Evolutionary conservation across 2,113 vertebrate genomes (phyloP).

Genomic region (Zingel zingel): DNA sequence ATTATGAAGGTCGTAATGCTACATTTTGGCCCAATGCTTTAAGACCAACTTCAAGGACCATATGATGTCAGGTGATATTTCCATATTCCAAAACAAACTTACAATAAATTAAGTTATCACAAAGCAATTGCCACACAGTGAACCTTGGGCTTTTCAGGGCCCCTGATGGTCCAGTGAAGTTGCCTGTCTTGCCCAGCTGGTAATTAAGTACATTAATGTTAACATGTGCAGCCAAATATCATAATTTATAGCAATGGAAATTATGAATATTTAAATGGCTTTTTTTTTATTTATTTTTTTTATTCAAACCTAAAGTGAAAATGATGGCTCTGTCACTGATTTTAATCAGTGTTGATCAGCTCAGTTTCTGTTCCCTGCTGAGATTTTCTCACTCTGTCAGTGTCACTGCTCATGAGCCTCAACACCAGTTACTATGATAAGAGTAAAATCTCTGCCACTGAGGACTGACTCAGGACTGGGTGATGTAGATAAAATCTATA

Average conservation of each 20-base stretch:
- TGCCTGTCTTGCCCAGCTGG: too few relatives aligned
- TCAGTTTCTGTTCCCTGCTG: constrained; percentile 5
- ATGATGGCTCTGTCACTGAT: neutral
- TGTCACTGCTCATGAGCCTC: constrained; percentile 3
- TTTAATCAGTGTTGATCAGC: neutral
- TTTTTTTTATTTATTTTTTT: neutral
- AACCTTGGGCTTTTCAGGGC: neutral
- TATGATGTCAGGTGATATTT: neutral
- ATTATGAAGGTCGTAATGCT: neutral
- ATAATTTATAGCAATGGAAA: neutral
- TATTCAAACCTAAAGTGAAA: neutral
- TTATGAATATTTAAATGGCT: neutral
- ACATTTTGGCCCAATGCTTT: neutral
- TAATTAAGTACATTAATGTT: neutral
- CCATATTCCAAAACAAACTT: neutral
- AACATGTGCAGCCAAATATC: neutral
- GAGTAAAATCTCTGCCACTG: constrained; percentile 1
- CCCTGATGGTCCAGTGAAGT: neutral
- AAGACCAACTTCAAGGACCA: neutral
- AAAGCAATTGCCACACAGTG: neutral
- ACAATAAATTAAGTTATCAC: neutral
- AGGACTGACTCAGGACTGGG: neutral
- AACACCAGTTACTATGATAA: neutral
- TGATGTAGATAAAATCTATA: neutral
- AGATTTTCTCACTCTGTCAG: neutral